Conservation (phyloP, 2,113 vertebrate species). For the chimpanzee (Pan troglodytes) region DNA sequence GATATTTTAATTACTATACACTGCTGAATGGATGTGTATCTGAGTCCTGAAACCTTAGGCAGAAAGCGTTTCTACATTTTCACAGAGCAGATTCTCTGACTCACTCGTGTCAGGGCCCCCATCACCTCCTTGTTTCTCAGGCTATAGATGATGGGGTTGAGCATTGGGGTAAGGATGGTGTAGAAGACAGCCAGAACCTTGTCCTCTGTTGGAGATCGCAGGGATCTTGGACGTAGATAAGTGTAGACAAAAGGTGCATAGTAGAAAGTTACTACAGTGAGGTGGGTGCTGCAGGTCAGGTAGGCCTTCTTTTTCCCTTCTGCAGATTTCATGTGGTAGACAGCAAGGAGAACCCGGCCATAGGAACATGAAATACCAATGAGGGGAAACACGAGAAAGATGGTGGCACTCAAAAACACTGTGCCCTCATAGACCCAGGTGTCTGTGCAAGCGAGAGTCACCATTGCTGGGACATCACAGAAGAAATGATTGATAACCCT, state of each 20-base stretch:
- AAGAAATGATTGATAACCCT: conserved; percentile 26
- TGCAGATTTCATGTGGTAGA: background rate
- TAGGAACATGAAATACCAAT: background rate
- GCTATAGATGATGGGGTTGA: background rate
- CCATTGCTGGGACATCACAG: background rate
- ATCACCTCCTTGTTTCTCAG: background rate
- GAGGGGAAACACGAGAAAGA: background rate
- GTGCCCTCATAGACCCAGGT: conserved; percentile 5
- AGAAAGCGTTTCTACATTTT: background rate
- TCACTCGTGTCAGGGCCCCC: background rate
- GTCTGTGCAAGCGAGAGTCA: background rate
- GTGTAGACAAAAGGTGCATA: background rate
- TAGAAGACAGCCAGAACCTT: background rate
- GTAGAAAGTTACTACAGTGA: conserved; percentile 12
- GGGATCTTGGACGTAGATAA: background rate
- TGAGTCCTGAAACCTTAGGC: background rate
- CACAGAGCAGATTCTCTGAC: background rate
- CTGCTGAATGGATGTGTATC: background rate
- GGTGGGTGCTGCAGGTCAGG: background rate
- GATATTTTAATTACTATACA: background rate
- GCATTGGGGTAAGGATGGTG: background rate
- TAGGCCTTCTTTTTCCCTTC: background rate
- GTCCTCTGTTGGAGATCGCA: background rate
- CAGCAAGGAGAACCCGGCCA: background rate
- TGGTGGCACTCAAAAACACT: background rate